phyloP scores from a whole-genome alignment of 2,113 vertebrate genomes.

The Scomber colias region DNA sequence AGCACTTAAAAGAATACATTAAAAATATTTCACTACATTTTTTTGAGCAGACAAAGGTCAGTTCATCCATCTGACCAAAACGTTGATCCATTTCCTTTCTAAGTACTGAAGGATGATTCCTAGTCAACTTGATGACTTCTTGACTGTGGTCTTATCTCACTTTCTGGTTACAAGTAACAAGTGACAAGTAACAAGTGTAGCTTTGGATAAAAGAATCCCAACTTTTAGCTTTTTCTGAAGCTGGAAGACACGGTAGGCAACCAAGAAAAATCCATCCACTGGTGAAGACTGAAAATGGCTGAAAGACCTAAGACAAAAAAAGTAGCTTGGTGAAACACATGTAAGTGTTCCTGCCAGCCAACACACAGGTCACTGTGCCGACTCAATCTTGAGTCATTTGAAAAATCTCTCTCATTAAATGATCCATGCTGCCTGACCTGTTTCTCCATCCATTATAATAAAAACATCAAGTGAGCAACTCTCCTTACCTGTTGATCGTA shows the following conservation, averaged over 20 bases:
- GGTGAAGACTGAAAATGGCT: too few relatives aligned
- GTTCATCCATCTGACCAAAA: too few relatives aligned
- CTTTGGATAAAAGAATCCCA: too few relatives aligned
- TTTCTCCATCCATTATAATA: slow-evolving; percentile 10
- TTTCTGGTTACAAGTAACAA: background rate
- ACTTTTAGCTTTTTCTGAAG: too few relatives aligned
- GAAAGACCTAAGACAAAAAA: too few relatives aligned
- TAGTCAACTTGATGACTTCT: background rate
- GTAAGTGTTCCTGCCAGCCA: background rate
- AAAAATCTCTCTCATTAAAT: slow-evolving; percentile 9
- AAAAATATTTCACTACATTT: too few relatives aligned
- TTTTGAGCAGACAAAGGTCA: too few relatives aligned
- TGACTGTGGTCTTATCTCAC: background rate
- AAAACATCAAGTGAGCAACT: background rate
- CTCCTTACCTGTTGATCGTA: slow-evolving; percentile 19
- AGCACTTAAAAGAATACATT: background rate
- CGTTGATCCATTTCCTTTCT: too few relatives aligned
- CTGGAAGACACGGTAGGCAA: too few relatives aligned
- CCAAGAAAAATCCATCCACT: too few relatives aligned
- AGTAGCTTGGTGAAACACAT: too few relatives aligned
- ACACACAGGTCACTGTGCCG: background rate
- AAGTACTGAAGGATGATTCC: background rate
- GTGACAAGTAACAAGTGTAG: too few relatives aligned
- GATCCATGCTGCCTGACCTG: background rate
- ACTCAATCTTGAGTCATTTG: background rate